Evolutionary conservation across 2,888 invertebrate genomes (phyloP).

Genomic region (Resseliella maxima): DNA sequence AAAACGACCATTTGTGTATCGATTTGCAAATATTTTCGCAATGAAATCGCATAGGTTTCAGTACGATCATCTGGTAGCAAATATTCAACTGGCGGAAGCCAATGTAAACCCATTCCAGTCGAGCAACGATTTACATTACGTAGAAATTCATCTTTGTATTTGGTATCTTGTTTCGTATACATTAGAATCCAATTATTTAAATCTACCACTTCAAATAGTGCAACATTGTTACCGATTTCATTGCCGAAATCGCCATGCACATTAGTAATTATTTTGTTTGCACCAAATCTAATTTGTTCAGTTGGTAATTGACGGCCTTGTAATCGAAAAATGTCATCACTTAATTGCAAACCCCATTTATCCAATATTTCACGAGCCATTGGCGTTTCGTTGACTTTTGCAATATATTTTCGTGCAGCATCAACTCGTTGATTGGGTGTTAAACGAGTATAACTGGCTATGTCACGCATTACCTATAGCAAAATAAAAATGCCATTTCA

Average conservation of each 20-base stretch:
- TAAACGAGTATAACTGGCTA: slow-evolving; percentile 81
- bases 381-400: slow-evolving; percentile 72
- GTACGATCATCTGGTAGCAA: slow-evolving; percentile 74
- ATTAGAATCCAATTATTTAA: slow-evolving; percentile 80
- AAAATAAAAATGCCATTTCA: too few species aligned
- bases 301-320: slow-evolving; percentile 74
- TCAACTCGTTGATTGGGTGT: slow-evolving; percentile 78
- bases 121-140: slow-evolving; percentile 71
- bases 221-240: slow-evolving; percentile 71
- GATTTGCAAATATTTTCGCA: slow-evolving; percentile 69
- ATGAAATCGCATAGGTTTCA: slow-evolving; percentile 69
- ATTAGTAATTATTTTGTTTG: slow-evolving; percentile 66
- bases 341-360: slow-evolving; percentile 84
- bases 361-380: slow-evolving; percentile 76
- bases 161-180: slow-evolving; percentile 73
- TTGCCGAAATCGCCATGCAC: slow-evolving; percentile 79
- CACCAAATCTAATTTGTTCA: slow-evolving; percentile 77
- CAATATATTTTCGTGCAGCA: slow-evolving; percentile 73
- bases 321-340: slow-evolving; percentile 70
- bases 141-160: slow-evolving; percentile 70
- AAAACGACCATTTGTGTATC: slow-evolving; percentile 79
- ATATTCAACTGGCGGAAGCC: slow-evolving; percentile 72
- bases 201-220: slow-evolving; percentile 77
- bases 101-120: slow-evolving; percentile 76
- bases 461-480: slow-evolving; percentile 79